Evolutionary conservation across 2,888 invertebrate species (phyloP).

Genomic region (Crioceris asparagi): DNA sequence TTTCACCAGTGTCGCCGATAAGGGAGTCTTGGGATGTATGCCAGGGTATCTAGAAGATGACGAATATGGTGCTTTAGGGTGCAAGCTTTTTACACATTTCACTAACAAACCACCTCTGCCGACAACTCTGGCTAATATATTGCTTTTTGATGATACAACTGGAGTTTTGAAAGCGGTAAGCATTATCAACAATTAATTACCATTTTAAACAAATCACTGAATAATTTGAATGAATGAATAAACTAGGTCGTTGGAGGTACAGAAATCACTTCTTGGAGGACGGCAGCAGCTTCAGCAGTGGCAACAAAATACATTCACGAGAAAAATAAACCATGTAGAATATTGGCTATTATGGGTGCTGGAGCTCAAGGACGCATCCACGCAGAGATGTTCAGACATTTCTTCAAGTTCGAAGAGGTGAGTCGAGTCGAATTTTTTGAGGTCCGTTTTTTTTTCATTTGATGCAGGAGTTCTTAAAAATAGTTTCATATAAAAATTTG

Average conservation of each 20-base stretch:
- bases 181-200: too few relatives aligned
- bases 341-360: constrained; percentile 42
- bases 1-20: background rate
- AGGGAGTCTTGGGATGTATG: constrained; percentile 35
- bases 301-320: constrained; percentile 42
- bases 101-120: constrained; percentile 36
- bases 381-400: constrained; percentile 40
- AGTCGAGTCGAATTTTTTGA: background rate
- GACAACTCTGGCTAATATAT: constrained; percentile 38
- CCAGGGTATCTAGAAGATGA: constrained; percentile 37
- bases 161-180: constrained; percentile 38
- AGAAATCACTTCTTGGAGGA: constrained; percentile 47
- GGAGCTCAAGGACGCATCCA: constrained; percentile 45
- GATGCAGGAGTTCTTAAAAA: too few relatives aligned
- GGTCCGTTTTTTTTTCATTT: too few relatives aligned
- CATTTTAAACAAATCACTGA: background rate
- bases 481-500: too few relatives aligned
- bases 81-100: constrained; percentile 42
- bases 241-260: constrained; percentile 41
- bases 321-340: constrained; percentile 19
- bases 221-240: background rate
- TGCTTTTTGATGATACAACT: constrained; percentile 37
- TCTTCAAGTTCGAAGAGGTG: constrained; percentile 37
- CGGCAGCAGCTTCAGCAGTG: constrained; percentile 46
- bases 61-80: constrained; percentile 32